phyloP scores from a whole-genome alignment of 1,140 invertebrate genomes.

The Tachypleus tridentatus region DNA sequence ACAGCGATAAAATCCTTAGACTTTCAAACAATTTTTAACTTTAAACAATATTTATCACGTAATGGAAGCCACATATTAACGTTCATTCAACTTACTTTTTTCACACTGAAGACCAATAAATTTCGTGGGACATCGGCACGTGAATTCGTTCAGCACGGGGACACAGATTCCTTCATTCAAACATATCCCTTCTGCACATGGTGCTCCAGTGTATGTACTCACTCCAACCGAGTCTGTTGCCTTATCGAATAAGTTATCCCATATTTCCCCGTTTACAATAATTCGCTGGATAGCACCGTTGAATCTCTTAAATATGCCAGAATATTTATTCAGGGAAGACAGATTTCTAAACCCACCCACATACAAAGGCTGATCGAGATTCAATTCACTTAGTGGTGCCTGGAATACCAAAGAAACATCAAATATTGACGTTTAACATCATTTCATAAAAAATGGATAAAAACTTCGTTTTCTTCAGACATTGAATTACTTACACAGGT shows the following conservation, averaged over 20 bases:
- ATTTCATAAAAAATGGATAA: no score
- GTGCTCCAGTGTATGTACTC: slow-evolving; percentile 50
- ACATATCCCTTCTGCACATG: slow-evolving; percentile 52
- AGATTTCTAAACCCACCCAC: slow-evolving; percentile 67
- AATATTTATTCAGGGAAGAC: slow-evolving; percentile 54
- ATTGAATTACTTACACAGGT: no score
- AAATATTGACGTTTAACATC: no score
- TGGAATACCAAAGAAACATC: no score
- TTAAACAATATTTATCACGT: no score
- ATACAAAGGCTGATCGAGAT: slow-evolving; percentile 68
- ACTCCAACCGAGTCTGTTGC: slow-evolving; percentile 34
- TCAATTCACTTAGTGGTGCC: slow-evolving; percentile 62
- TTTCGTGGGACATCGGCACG: slow-evolving; percentile 49
- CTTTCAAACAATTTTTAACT: no score
- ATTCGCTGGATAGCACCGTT: slow-evolving; percentile 72
- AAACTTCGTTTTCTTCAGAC: no score
- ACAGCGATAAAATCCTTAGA: no score
- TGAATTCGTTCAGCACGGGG: slow-evolving; percentile 52
- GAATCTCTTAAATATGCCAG: slow-evolving; percentile 56
- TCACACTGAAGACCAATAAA: slow-evolving; percentile 56
- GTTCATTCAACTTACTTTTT: slow-evolving; percentile 45
- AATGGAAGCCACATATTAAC: neutral
- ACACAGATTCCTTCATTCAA: slow-evolving; percentile 60
- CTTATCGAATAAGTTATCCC: slow-evolving; percentile 35
- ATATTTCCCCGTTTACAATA: slow-evolving; percentile 57